Evolutionary conservation across 2,113 vertebrate genomes (phyloP), one percentile per base, ranked within the genome.

Genomic region (Zosterops lateralis): DNA sequence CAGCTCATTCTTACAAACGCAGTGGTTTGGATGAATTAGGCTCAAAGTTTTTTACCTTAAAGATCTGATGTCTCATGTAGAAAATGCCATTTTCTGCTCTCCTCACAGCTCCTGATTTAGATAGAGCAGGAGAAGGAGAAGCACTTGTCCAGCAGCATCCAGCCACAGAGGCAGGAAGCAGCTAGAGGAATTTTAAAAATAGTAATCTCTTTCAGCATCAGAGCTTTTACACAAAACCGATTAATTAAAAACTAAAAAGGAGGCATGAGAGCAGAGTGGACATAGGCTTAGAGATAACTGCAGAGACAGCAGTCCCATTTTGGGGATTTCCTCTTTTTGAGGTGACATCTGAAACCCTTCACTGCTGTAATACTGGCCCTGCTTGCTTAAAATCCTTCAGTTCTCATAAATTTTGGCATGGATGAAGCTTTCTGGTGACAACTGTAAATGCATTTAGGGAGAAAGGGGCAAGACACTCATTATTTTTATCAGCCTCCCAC

Each of bases 181-280:
- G 84, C 86, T 90, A 89, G 68, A 96, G 53, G 90, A 90, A 87
- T 87, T 97, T 95, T 94, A 34, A 92, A 96, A 97, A 97, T 77
- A 96, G 81, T 84, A 9, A 3, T 96, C 87, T 77, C 91, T 92
- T 97, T 84, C 70, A 78, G 10, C 7, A 14, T 68, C 66, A 79
- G 40, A 87, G 38, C 8, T 94, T 93, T 95, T 70, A 88, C 5
- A 2, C 56, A 84, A 91, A 95, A 89, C 1, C 20, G 34, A 14
- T 57, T 74, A 71, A 72, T 75, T 72, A 29, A 57, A 89, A 71
- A 58, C 47, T 8, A 66, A 84, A 53, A 67, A 38, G 18, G 12
- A 29, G 12, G 4, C 9, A 26, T 72, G 57, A 89, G 53, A 89
- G 14, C 11, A 91, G 50, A 44, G 51, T 64, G 32, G 4, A 10